A percentile compares a stretch with the other conserved stretches of the same genome.
phyloP scores from a whole-genome alignment of 2,888 invertebrate species.

The Phyllotreta cruciferae region DNA sequence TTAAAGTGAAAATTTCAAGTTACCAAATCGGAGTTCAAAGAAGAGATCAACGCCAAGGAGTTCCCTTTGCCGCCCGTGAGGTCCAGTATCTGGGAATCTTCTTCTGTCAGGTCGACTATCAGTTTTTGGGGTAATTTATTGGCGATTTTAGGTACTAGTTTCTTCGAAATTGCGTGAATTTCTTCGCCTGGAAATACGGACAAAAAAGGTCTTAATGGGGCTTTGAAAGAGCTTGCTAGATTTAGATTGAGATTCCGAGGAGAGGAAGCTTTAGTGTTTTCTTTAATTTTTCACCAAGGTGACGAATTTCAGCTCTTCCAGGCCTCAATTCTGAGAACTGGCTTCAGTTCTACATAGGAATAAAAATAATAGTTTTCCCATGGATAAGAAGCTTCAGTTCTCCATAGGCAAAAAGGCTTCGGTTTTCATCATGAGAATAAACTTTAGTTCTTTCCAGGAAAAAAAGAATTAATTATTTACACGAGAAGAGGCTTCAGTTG shows the following conservation, averaged over 20 bases:
- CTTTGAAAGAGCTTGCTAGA: neutral
- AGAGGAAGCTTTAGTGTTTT: too few species aligned
- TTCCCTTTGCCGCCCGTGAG: slow-evolving; percentile 82
- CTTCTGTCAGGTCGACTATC: slow-evolving; percentile 58
- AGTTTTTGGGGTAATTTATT: slow-evolving; percentile 39
- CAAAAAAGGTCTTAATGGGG: neutral
- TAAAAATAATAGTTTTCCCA: too few species aligned
- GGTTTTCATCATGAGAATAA: too few species aligned
- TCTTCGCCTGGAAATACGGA: slow-evolving; percentile 23
- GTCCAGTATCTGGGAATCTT: slow-evolving; percentile 63
- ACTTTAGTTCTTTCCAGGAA: too few species aligned
- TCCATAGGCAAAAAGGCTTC: too few species aligned
- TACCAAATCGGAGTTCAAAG: slow-evolving; percentile 61
- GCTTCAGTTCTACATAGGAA: too few species aligned
- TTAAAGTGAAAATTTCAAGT: slow-evolving; percentile 26
- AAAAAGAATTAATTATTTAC: too few species aligned
- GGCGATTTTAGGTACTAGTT: slow-evolving; percentile 41
- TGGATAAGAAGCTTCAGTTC: too few species aligned
- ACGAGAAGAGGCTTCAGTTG: too few species aligned
- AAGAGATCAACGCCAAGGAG: slow-evolving; percentile 71
- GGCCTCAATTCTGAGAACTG: too few species aligned
- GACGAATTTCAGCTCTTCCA: too few species aligned
- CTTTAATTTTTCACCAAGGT: too few species aligned
- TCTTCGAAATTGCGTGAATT: slow-evolving; percentile 36
- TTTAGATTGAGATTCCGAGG: neutral